Conservation (phyloP, 1,140 invertebrate genomes). For the Aphis craccivora region DNA sequence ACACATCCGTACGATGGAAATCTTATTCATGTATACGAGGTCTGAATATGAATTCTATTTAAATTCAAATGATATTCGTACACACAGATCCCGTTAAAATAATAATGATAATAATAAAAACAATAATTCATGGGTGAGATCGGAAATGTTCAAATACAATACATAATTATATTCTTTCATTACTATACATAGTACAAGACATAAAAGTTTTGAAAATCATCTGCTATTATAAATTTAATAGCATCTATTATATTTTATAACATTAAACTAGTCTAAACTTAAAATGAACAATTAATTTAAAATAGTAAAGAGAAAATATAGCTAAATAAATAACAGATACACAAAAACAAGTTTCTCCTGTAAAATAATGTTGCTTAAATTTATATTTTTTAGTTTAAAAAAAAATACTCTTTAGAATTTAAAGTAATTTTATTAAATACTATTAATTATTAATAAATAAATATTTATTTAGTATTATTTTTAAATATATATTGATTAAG, state of each 20-base stretch:
- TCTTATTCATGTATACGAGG: slow-evolving; percentile 8
- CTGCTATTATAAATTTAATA: not conserved
- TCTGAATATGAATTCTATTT: not conserved
- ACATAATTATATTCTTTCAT: not conserved
- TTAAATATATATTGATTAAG: not conserved
- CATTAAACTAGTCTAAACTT: not conserved
- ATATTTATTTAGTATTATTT: not conserved
- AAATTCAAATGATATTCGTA: not conserved
- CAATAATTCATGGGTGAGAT: not conserved
- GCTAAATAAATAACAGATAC: too few relatives aligned
- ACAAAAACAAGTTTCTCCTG: not conserved
- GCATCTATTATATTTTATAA: not conserved
- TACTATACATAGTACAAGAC: not conserved
- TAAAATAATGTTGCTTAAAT: not conserved
- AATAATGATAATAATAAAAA: not conserved
- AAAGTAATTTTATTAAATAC: not conserved
- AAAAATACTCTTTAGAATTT: not conserved
- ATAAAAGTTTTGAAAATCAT: not conserved
- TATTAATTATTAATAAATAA: not conserved
- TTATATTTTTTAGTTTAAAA: not conserved
- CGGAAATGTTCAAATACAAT: not conserved
- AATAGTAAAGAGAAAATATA: not conserved
- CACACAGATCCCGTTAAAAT: not conserved
- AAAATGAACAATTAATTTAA: not conserved
- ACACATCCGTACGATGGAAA: not conserved